Evolutionary conservation across 1,140 invertebrate genomes (phyloP).

Genomic region (Armadillidium nasatum): DNA sequence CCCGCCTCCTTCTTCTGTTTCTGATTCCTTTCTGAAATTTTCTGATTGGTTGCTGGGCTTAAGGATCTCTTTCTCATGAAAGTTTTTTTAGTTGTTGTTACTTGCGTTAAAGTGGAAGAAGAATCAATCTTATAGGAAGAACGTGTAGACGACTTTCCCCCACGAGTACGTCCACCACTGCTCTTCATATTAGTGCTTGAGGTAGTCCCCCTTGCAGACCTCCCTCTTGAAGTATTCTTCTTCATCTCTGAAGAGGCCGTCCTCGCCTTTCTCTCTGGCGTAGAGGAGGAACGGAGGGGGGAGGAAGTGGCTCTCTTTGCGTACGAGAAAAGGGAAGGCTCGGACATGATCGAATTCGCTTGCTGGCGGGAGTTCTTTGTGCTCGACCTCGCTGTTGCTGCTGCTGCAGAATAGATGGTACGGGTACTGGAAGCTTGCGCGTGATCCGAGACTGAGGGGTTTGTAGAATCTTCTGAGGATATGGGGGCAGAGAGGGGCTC

Average conservation of each 20-base stretch:
- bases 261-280: neutral
- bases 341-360: neutral
- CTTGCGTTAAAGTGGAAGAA: too few species aligned
- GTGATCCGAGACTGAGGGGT: neutral
- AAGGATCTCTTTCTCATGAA: neutral
- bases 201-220: neutral
- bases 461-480: neutral
- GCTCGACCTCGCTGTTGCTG: too few species aligned
- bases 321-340: neutral
- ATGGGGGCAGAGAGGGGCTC: neutral
- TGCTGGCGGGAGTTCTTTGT: neutral
- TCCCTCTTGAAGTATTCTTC: neutral
- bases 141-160: neutral
- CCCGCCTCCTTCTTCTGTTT: neutral
- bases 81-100: too few species aligned
- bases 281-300: neutral
- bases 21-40: neutral
- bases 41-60: neutral
- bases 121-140: neutral
- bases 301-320: neutral
- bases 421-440: neutral
- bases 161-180: neutral
- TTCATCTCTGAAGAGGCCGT: neutral
- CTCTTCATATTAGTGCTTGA: neutral
- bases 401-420: neutral